Evolutionary conservation across 2,888 invertebrate species (phyloP).

Genomic region (Mesorhabditis sp.): DNA sequence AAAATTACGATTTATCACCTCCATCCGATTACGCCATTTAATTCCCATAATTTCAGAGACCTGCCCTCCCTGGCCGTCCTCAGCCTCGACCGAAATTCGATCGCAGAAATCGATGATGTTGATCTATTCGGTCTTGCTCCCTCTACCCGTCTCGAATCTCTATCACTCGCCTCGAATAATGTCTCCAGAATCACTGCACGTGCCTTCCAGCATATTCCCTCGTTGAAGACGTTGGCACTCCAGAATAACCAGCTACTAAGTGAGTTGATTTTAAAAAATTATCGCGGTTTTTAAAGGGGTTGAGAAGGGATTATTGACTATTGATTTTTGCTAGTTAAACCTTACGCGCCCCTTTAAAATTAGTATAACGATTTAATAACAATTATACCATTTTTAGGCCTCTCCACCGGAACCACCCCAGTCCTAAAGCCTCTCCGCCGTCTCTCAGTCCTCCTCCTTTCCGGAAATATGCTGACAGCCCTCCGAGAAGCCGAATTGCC

Average conservation of each 20-base stretch:
- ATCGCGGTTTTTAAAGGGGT: no score
- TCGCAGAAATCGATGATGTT: slow-evolving; percentile 35
- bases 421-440: slow-evolving; percentile 56
- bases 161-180: slow-evolving; percentile 21
- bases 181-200: slow-evolving; percentile 20
- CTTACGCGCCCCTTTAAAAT: no score
- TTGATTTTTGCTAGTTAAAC: no score
- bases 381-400: slow-evolving; percentile 6
- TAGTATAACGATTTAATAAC: neutral
- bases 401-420: slow-evolving; percentile 9
- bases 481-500: slow-evolving; percentile 36
- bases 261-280: neutral
- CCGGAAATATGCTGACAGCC: slow-evolving; percentile 55
- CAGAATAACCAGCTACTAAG: slow-evolving; percentile 32
- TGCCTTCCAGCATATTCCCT: slow-evolving; percentile 25
- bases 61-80: slow-evolving; percentile 38
- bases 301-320: no score
- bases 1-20: neutral
- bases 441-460: slow-evolving; percentile 61
- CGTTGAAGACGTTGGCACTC: slow-evolving; percentile 23
- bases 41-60: slow-evolving; percentile 20
- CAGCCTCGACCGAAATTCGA: slow-evolving; percentile 41
- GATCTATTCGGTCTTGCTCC: slow-evolving; percentile 37
- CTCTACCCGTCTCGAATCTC: slow-evolving; percentile 23
- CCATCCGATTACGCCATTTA: no score